A percentile compares a stretch with the other conserved stretches of the same genome.
Evolutionary conservation across 2,113 vertebrate genomes (phyloP).

Genomic region (Bubo blakistoni): DNA sequence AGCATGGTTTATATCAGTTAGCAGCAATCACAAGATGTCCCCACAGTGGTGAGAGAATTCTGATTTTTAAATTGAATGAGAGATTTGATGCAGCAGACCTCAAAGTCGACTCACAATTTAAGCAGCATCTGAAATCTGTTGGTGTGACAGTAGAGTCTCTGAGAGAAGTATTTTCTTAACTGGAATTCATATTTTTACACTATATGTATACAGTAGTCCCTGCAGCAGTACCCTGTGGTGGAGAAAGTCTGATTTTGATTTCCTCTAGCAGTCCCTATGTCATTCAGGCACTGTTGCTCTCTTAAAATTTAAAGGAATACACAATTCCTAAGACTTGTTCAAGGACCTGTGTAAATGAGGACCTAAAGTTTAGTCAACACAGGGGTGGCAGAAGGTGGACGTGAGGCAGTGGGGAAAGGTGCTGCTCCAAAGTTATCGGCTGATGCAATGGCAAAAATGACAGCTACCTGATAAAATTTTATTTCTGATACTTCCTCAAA

Average conservation of each 20-base stretch:
- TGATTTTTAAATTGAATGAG: not conserved
- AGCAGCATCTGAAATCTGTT: not conserved
- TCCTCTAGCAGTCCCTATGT: not conserved
- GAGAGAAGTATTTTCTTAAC: not conserved
- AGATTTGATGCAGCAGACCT: not conserved
- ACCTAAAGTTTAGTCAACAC: not conserved
- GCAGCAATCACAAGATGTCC: not conserved
- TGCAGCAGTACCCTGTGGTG: not conserved
- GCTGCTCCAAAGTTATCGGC: not conserved
- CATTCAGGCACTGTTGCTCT: not conserved
- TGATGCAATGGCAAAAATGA: not conserved
- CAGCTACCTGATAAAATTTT: not conserved
- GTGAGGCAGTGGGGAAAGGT: not conserved
- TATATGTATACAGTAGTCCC: not conserved
- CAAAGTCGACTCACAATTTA: not conserved
- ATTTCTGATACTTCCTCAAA: not conserved
- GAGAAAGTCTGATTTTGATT: not conserved
- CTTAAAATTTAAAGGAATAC: not conserved
- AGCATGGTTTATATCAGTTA: not conserved
- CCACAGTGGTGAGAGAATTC: not conserved
- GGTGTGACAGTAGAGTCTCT: not conserved
- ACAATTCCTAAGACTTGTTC: not conserved
- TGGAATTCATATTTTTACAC: not conserved
- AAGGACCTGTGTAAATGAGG: not conserved
- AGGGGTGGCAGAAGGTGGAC: not conserved